A percentile compares a stretch with the other conserved stretches of the same genome.
These are phyloP conservation scores for Megalopta genalis DNA, from an alignment of 1,140 invertebrate species.

Conservation along the genomic window DNA sequence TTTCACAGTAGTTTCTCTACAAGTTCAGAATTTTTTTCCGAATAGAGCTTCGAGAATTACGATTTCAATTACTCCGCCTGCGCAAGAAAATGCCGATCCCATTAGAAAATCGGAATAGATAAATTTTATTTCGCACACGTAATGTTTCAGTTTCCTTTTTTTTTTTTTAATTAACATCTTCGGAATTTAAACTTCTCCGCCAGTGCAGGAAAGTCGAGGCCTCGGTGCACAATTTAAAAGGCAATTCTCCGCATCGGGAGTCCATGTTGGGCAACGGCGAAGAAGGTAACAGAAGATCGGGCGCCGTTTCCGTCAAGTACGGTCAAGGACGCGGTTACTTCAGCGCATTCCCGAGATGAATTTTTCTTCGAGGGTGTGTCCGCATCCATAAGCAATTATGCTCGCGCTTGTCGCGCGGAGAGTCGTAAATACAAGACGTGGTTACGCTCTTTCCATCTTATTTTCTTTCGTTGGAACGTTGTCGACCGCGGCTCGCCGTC, in stretches of 20 bases:
- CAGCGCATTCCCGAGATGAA: slow-evolving; percentile 67
- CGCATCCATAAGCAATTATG: slow-evolving; percentile 66
- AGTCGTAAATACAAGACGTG: slow-evolving; percentile 7
- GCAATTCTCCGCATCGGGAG: neutral
- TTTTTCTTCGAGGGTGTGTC: slow-evolving; percentile 68
- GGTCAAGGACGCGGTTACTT: slow-evolving; percentile 70
- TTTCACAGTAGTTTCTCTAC: too few relatives aligned
- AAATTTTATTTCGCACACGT: too few relatives aligned
- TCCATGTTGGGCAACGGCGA: slow-evolving; percentile 22
- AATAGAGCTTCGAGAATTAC: too few relatives aligned
- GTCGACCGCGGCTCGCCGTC: neutral
- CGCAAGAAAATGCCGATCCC: too few relatives aligned
- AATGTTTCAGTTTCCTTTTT: too few relatives aligned
- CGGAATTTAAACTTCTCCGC: neutral
- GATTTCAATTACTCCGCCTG: too few relatives aligned
- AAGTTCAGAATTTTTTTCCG: too few relatives aligned
- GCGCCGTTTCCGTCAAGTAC: slow-evolving; percentile 55
- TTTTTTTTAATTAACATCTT: too few relatives aligned
- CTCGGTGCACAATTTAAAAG: slow-evolving; percentile 8
- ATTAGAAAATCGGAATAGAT: too few relatives aligned
- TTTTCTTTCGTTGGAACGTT: neutral
- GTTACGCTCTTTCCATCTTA: slow-evolving; percentile 1
- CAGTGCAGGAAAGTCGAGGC: neutral
- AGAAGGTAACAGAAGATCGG: slow-evolving; percentile 33
- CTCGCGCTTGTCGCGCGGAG: slow-evolving; percentile 22